phyloP scores from a whole-genome alignment of 2,113 vertebrate genomes.

The Tyrannus savana region DNA sequence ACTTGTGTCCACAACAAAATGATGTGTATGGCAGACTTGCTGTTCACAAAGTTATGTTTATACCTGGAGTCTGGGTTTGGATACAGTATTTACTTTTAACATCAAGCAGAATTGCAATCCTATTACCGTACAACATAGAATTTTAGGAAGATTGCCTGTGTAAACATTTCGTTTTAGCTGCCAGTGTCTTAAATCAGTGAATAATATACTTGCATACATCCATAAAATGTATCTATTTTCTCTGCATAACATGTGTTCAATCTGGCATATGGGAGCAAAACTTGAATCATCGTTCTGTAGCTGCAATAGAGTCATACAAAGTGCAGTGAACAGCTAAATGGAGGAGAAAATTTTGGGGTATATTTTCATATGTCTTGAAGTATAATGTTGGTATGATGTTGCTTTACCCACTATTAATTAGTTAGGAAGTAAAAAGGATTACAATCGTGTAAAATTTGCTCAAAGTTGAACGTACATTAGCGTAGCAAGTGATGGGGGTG shows the following conservation, averaged over 20 bases:
- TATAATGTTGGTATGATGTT: neutral
- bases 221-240: neutral
- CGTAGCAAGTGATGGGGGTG: neutral
- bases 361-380: neutral
- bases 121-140: neutral
- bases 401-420: neutral
- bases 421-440: neutral
- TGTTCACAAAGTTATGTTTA: neutral
- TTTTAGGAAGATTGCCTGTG: neutral
- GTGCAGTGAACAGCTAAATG: neutral
- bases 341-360: neutral
- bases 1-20: neutral
- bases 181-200: neutral
- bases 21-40: neutral
- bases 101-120: neutral
- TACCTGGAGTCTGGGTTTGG: neutral
- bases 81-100: neutral
- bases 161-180: slow-evolving; percentile 13
- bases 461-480: neutral
- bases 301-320: neutral
- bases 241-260: slow-evolving; percentile 4
- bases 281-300: neutral
- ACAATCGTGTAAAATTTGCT: neutral
- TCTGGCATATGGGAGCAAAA: slow-evolving; percentile 1
- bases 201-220: neutral